Evolutionary conservation across 2,797 vertebrate genomes (phyloP).

Genomic region (Amniataba percoides): DNA sequence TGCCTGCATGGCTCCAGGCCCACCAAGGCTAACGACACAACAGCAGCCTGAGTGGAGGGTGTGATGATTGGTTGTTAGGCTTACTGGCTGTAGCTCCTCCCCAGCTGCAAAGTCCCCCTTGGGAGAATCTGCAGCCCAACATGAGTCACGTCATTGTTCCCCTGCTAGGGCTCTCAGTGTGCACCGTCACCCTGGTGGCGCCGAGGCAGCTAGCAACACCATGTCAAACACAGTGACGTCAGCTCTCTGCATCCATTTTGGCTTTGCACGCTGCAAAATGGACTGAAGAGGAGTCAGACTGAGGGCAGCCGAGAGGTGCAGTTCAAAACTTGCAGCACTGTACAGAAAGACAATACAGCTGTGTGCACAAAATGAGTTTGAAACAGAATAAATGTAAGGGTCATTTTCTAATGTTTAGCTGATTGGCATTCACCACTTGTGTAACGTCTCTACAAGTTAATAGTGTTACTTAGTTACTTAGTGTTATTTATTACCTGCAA

Average conservation of each 20-base stretch:
- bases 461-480: too few relatives aligned
- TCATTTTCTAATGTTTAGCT: neutral
- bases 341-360: neutral
- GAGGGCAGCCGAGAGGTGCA: conserved; percentile 36
- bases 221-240: conserved; percentile 73
- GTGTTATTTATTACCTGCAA: conserved; percentile 2
- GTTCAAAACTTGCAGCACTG: conserved; percentile 8
- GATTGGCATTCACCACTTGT: conserved; percentile 15
- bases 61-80: conserved; percentile 47
- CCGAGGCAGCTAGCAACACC: conserved; percentile 68
- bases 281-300: conserved; percentile 53
- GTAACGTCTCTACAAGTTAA: neutral
- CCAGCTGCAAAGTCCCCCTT: conserved; percentile 40
- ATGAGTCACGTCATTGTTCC: conserved; percentile 61
- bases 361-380: neutral
- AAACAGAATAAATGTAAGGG: neutral
- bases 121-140: conserved; percentile 65
- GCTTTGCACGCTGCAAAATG: conserved; percentile 60
- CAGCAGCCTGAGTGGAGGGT: conserved; percentile 33
- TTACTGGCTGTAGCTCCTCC: conserved; percentile 46
- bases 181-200: conserved; percentile 76
- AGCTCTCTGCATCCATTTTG: conserved; percentile 79
- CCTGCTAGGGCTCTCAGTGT: conserved; percentile 48
- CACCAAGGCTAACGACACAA: conserved; percentile 25
- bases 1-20: conserved; percentile 38